These are phyloP conservation scores for Candoia aspera DNA, from an alignment of 2,113 vertebrate species.

Conservation along the genomic window DNA sequence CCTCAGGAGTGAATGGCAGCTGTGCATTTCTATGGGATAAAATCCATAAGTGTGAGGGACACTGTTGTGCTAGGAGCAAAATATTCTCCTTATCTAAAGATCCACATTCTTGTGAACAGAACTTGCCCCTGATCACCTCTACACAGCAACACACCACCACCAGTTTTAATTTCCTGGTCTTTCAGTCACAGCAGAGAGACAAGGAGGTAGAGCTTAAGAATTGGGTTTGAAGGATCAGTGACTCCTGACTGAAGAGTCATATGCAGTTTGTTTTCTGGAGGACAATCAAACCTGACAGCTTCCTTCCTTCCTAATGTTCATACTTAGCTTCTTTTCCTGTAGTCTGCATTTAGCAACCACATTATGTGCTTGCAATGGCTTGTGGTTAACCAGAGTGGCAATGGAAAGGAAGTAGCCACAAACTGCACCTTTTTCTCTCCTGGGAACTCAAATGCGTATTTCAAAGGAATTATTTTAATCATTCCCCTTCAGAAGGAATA, in stretches of 20 bases:
- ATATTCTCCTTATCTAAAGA: not conserved
- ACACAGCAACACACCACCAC: not conserved
- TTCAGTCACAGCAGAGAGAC: not conserved
- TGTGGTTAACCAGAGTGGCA: conserved; percentile 16
- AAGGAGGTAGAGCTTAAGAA: not conserved
- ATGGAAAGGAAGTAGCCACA: not conserved
- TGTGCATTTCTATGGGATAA: not conserved
- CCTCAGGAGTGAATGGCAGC: not conserved
- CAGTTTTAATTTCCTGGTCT: not conserved
- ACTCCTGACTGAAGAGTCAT: not conserved
- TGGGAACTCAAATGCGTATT: fast-evolving
- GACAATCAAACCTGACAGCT: conserved; percentile 41
- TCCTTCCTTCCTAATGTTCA: conserved; percentile 20
- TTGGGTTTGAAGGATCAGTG: conserved; percentile 20
- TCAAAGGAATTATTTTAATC: conserved; percentile 1
- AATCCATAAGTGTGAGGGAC: not conserved
- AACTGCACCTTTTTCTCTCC: not conserved
- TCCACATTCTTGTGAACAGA: not conserved
- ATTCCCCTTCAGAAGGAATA: conserved; percentile 21
- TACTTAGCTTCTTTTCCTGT: not conserved
- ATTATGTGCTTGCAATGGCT: conserved; percentile 5
- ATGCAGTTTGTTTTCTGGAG: conserved; percentile 8
- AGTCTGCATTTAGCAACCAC: conserved; percentile 36
- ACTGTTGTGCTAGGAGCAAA: not conserved
- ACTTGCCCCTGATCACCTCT: not conserved